Conservation (phyloP, 2,113 vertebrate genomes). For the Pontoporia blainvillei region DNA sequence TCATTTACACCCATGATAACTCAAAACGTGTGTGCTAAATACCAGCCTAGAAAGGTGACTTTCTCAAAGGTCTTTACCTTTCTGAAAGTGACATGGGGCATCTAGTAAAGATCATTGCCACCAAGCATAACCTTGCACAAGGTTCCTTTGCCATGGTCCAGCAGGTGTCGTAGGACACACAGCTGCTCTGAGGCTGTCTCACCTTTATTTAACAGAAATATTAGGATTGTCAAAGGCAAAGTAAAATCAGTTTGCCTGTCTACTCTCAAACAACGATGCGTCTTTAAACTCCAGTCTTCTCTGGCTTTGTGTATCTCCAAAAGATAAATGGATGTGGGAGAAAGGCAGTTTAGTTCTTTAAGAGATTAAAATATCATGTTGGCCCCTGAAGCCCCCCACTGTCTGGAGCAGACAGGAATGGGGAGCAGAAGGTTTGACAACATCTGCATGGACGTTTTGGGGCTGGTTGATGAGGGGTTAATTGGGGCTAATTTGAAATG, state of each 20-base stretch:
- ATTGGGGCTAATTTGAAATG: slow-evolving; percentile 21
- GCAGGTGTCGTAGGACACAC: accelerated
- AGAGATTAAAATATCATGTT: background rate
- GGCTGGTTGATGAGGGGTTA: background rate
- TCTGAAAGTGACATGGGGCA: background rate
- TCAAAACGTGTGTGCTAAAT: background rate
- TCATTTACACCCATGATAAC: background rate
- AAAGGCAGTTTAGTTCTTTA: background rate
- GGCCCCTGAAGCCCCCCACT: background rate
- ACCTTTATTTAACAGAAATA: background rate
- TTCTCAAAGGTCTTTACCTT: background rate
- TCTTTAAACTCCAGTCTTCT: background rate
- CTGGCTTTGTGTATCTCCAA: background rate
- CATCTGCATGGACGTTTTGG: background rate
- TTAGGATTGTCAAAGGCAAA: background rate
- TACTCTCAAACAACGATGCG: background rate
- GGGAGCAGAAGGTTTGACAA: background rate
- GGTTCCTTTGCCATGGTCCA: background rate
- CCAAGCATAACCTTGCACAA: background rate
- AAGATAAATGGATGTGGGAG: background rate
- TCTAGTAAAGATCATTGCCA: background rate
- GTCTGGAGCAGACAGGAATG: background rate
- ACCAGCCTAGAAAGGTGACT: background rate
- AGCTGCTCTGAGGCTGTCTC: background rate
- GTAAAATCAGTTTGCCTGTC: background rate